Conservation (phyloP, 2,113 vertebrate genomes). For the Paedocypris sp. region DNA sequence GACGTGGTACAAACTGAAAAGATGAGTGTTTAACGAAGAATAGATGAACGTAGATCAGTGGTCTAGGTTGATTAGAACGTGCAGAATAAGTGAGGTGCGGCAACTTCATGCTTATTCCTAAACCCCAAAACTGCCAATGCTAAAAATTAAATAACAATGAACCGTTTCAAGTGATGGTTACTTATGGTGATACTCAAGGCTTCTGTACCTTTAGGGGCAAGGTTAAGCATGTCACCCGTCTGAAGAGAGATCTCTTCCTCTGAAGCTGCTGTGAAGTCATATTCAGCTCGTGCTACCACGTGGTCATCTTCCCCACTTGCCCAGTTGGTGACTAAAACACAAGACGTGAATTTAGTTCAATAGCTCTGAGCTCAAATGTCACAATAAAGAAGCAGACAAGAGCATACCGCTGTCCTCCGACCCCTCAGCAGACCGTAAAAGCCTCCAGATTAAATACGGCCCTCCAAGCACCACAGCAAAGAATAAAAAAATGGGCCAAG, state of each 20-base stretch:
- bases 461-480: constrained; percentile 92
- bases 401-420: constrained; percentile 69
- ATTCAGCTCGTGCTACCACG: constrained; percentile 88
- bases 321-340: constrained; percentile 65
- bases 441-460: constrained; percentile 95
- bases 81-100: too few relatives aligned
- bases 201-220: constrained; percentile 83
- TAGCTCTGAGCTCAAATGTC: neutral
- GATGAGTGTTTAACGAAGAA: too few relatives aligned
- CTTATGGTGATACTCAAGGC: neutral
- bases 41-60: too few relatives aligned
- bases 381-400: neutral
- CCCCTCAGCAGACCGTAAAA: constrained; percentile 69
- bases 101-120: too few relatives aligned
- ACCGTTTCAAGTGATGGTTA: too few relatives aligned
- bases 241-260: constrained; percentile 89
- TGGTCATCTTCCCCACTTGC: constrained; percentile 89
- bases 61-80: too few relatives aligned
- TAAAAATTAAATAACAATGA: too few relatives aligned
- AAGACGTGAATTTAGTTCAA: constrained; percentile 28
- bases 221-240: constrained; percentile 84
- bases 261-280: constrained; percentile 79
- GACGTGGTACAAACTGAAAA: too few relatives aligned
- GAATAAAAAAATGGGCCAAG: constrained; percentile 95
- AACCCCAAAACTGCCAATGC: too few relatives aligned